Conservation (phyloP, 2,888 invertebrate species). For the Hyposoter dolosus region DNA sequence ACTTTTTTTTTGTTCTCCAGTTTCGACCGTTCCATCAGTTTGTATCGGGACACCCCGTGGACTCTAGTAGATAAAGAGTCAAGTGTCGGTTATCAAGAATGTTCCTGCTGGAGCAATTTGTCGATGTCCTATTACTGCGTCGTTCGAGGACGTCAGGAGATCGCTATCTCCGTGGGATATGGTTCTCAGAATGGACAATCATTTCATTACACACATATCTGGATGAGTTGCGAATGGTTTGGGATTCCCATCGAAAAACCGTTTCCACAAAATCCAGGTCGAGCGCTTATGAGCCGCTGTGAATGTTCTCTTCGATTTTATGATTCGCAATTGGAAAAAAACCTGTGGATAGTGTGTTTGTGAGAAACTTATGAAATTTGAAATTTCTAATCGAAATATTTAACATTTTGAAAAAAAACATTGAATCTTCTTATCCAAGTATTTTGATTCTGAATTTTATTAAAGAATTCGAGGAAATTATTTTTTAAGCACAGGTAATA, state of each 20-base stretch:
- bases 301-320: neutral
- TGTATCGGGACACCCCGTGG: neutral
- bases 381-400: neutral
- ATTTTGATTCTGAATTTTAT: neutral
- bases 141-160: constrained; percentile 3
- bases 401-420: neutral
- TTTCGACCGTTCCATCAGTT: neutral
- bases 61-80: constrained; percentile 32
- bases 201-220: constrained; percentile 12
- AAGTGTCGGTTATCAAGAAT: constrained; percentile 53
- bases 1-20: neutral
- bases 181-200: constrained; percentile 13
- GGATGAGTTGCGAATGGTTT: constrained; percentile 12
- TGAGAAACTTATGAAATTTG: neutral
- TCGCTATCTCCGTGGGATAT: constrained; percentile 11
- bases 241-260: constrained; percentile 36
- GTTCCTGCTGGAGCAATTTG: constrained; percentile 48
- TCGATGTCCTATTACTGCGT: constrained; percentile 31
- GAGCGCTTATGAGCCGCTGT: neutral
- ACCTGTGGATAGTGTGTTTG: neutral
- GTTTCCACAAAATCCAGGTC: constrained; percentile 26
- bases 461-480: neutral
- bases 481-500: neutral
- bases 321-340: constrained; percentile 6
- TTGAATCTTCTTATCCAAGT: too few species aligned